Conservation (phyloP, 30 jellyfish, hydroid and myxozoan species). For the Mastigias papua region DNA sequence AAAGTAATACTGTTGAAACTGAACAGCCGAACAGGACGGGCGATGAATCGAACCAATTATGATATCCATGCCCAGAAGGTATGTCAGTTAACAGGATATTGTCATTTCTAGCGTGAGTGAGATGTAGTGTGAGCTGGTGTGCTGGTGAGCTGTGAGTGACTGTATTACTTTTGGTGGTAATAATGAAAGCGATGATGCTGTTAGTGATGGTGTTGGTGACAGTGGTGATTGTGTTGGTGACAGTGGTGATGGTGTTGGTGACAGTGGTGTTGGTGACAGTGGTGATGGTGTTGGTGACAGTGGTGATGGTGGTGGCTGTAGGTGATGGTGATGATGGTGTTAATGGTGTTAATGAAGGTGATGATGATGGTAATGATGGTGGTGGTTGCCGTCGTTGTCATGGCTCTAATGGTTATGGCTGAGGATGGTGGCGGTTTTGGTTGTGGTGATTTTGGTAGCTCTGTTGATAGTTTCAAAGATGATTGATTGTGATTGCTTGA, state of each 20-base stretch:
- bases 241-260: not conserved
- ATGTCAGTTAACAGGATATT: too few species aligned
- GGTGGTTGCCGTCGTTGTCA: not conserved
- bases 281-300: not conserved
- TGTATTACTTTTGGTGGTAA: not conserved
- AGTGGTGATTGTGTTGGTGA: not conserved
- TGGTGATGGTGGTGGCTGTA: not conserved
- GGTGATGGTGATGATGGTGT: not conserved
- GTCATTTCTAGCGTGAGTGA: too few species aligned
- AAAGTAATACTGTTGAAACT: not conserved
- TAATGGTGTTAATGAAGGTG: not conserved
- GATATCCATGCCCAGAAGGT: not conserved
- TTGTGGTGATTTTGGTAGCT: too few species aligned
- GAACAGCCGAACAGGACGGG: slow-evolving; percentile 5
- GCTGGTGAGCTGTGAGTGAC: too few species aligned
- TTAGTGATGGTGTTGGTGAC: not conserved
- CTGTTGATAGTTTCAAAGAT: too few species aligned
- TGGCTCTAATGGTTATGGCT: not conserved
- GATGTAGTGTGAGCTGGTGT: too few species aligned
- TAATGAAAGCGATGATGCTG: not conserved
- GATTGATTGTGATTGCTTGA: too few species aligned
- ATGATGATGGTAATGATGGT: not conserved
- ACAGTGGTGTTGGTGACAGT: not conserved
- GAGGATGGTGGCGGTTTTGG: too few species aligned
- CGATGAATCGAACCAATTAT: not conserved